Conservation (phyloP, 53 echinoderm and acorn worm species). For the Patiria pectinifera region DNA sequence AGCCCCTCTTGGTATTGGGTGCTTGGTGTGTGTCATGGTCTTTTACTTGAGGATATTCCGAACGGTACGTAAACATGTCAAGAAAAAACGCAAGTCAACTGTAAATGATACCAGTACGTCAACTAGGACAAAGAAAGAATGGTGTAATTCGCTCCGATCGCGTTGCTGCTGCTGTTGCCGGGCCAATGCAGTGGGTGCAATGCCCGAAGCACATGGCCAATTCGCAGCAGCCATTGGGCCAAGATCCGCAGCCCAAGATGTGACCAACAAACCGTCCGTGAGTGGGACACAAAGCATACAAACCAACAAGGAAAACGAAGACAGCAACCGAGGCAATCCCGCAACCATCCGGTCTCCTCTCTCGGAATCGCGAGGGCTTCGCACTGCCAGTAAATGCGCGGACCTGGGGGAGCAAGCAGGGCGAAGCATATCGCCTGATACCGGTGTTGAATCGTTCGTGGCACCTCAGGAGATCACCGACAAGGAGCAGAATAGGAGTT, state of each 20-base stretch:
- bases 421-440: constrained; percentile 42
- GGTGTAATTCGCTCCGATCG: not conserved
- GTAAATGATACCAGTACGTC: not conserved
- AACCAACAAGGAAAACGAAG: not conserved
- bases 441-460: constrained; percentile 41
- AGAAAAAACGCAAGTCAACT: constrained; percentile 55
- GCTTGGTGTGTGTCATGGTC: constrained; percentile 64
- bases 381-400: not conserved
- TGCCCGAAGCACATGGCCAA: not conserved
- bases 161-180: not conserved
- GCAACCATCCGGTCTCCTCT: not conserved
- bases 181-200: not conserved
- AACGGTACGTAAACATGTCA: constrained; percentile 81
- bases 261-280: not conserved
- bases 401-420: not conserved
- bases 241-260: not conserved
- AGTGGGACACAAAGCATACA: not conserved
- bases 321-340: not conserved
- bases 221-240: not conserved
- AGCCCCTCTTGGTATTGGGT: constrained; percentile 72
- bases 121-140: not conserved
- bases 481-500: not conserved
- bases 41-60: constrained; percentile 81
- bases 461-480: not conserved
- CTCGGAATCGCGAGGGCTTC: not conserved